Evolutionary conservation across 2,888 invertebrate species (phyloP).

Genomic region (Volucella inflata): DNA sequence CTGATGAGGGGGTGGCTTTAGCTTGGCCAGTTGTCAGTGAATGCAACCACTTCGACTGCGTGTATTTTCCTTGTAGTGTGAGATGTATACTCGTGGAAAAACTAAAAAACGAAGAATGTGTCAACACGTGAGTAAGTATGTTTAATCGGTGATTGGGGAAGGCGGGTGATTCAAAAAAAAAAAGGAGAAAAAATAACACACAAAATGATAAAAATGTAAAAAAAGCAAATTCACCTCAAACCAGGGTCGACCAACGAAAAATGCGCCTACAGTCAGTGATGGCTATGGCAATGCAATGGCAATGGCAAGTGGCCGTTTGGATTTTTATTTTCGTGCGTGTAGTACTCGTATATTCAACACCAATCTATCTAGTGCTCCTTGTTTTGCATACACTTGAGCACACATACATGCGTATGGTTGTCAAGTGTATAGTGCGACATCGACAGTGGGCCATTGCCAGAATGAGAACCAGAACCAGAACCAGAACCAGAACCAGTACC

Average conservation of each 20-base stretch:
- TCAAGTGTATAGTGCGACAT: conserved; percentile 22
- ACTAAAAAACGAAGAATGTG: conserved; percentile 74
- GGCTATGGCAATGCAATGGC: no score
- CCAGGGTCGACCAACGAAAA: conserved; percentile 68
- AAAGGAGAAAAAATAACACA: conserved; percentile 60
- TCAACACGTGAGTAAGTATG: conserved; percentile 64
- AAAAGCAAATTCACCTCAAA: conserved; percentile 77
- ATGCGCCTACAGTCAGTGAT: conserved; percentile 52
- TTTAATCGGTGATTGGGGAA: no score
- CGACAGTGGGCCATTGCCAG: conserved; percentile 59
- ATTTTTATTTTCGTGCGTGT: conserved; percentile 75
- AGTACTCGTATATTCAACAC: conserved; percentile 27
- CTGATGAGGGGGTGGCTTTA: conserved; percentile 68
- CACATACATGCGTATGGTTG: conserved; percentile 46
- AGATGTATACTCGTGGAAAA: conserved; percentile 65
- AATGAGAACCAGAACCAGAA: no score
- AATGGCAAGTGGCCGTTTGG: conserved; percentile 44
- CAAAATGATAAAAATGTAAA: conserved; percentile 62
- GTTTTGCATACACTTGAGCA: conserved; percentile 68
- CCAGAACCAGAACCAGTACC: no score
- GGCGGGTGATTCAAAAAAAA: conserved; percentile 55
- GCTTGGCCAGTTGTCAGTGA: not conserved
- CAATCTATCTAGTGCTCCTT: conserved; percentile 75
- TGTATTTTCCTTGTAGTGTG: conserved; percentile 37
- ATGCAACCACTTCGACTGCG: conserved; percentile 45